Percentiles rank a stretch among this genome's conserved stretches.
These are phyloP conservation scores for Channa striata DNA, from an alignment of 2,797 vertebrate genomes.

Conservation along the genomic window DNA sequence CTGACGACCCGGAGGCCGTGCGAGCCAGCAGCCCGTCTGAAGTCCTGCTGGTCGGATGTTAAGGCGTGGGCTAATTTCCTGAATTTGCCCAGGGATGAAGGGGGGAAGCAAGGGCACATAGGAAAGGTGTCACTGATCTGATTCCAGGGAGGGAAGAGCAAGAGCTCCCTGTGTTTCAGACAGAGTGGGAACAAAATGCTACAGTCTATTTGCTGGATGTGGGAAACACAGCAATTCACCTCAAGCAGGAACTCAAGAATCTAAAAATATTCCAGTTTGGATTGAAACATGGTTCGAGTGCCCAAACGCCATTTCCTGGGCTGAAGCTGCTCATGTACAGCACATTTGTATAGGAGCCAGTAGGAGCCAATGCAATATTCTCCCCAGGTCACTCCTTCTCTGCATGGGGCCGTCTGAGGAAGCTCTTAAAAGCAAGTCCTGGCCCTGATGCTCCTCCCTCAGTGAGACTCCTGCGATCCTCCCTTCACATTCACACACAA, in stretches of 20 bases:
- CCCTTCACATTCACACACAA: constrained; percentile 53
- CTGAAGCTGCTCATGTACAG: constrained; percentile 18
- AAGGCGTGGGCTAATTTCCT: constrained; percentile 69
- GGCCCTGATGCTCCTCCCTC: constrained; percentile 76
- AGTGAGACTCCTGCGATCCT: constrained; percentile 53
- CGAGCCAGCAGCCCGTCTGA: constrained; percentile 62
- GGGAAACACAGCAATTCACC: constrained; percentile 34
- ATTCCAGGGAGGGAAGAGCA: constrained; percentile 47
- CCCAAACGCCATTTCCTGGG: constrained; percentile 24
- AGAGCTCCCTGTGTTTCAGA: constrained; percentile 35
- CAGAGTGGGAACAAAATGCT: constrained; percentile 21
- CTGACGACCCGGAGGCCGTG: constrained; percentile 60
- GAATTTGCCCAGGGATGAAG: constrained; percentile 49
- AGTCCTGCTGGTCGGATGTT: constrained; percentile 56
- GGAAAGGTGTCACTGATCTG: constrained; percentile 70
- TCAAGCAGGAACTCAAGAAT: constrained; percentile 19
- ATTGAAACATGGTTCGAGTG: constrained; percentile 29
- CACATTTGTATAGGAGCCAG: constrained; percentile 19
- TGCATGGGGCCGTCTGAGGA: constrained; percentile 79
- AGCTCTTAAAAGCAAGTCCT: constrained; percentile 75
- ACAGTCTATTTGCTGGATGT: constrained; percentile 17
- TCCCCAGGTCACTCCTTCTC: constrained; percentile 80
- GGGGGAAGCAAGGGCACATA: constrained; percentile 28
- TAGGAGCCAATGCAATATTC: constrained; percentile 64
- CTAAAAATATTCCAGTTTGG: constrained; percentile 36